Evolutionary conservation across 2,113 vertebrate species (phyloP), one percentile per base, ranked within the genome.

Genomic region (Phrynosoma platyrhinos): DNA sequence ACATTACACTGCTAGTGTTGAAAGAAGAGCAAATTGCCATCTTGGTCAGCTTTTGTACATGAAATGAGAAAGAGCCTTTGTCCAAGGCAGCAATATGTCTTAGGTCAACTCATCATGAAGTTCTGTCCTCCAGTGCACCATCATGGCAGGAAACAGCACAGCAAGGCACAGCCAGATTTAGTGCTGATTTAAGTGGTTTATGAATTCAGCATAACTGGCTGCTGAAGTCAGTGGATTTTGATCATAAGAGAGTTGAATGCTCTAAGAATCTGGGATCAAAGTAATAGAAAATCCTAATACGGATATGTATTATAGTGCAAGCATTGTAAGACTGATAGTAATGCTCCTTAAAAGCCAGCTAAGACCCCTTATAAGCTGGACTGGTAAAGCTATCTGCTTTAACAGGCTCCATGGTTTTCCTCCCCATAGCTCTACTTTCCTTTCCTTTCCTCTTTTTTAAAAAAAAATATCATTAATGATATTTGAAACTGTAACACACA

Each of bases 351-450:
- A 96, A 95, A 92, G 71, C 87, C 94, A 84, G 25, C 90, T 96
- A 88, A 94, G 87, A 64, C 74, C 86, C 89, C 95, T 96, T 92
- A 92, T 66, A 86, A 96, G 47, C 82, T 89, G 88, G 82, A 79
- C 75, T 93, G 84, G 86, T 91, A 87, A 91, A 91, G 86, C 95
- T 94, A 95, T 91, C 94, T 94, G 53, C 90, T 93, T 95, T 95
- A 96, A 91, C 90, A 94, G 69, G 72, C 85, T 94, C 13, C 20
- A 83, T 5, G 20, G 89, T 95, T 53, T 94, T 94, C 94, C 23
- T 1, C 53, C 36, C 53, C 36, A 36, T 20, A 40, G 71, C 62
- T 85, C 55, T 86, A 58, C 83, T 74, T 55, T 42, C 5, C 32
- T 90, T 47, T 47, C 47, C 47, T 47, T 47, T 47, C 47, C 47